Conservation (phyloP, 1,140 invertebrate genomes). For the Trichonephila clavata region DNA sequence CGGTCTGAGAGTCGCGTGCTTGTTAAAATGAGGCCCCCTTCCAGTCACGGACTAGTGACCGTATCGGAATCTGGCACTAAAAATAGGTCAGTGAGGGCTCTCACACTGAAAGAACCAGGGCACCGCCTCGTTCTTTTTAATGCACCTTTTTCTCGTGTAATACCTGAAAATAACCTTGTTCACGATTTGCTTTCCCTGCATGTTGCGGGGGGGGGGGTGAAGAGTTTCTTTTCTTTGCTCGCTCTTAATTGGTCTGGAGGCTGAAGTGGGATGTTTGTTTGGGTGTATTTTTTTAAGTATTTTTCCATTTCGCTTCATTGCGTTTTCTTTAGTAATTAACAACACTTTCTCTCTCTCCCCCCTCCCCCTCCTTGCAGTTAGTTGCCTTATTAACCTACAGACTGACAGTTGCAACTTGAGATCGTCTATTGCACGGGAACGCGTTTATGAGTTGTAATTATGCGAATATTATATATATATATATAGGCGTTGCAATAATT, state of each 20-base stretch:
- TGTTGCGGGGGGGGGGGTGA: background rate
- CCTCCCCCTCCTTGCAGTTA: too few relatives aligned
- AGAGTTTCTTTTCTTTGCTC: background rate
- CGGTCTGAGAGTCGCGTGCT: conserved; percentile 12
- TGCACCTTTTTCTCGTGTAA: background rate
- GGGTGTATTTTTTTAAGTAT: background rate
- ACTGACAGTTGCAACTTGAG: too few relatives aligned
- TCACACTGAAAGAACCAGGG: background rate
- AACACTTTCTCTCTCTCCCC: too few relatives aligned
- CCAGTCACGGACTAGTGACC: conserved; percentile 42
- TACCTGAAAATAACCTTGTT: conserved; percentile 57
- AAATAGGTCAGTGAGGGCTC: conserved; percentile 52
- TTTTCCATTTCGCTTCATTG: too few relatives aligned
- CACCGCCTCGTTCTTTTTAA: background rate
- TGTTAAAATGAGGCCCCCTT: background rate
- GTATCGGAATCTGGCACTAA: background rate
- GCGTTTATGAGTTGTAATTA: too few relatives aligned
- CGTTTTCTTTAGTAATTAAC: too few relatives aligned
- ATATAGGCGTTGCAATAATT: too few relatives aligned
- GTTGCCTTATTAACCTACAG: too few relatives aligned
- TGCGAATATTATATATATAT: too few relatives aligned
- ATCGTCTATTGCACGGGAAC: too few relatives aligned
- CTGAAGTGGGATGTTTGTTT: background rate
- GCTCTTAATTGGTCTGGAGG: background rate
- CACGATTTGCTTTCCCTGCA: background rate